Percentiles rank a stretch among this genome's conserved stretches.
Evolutionary conservation across 1,140 invertebrate species (phyloP).

Genomic region (Drosophila saltans): DNA sequence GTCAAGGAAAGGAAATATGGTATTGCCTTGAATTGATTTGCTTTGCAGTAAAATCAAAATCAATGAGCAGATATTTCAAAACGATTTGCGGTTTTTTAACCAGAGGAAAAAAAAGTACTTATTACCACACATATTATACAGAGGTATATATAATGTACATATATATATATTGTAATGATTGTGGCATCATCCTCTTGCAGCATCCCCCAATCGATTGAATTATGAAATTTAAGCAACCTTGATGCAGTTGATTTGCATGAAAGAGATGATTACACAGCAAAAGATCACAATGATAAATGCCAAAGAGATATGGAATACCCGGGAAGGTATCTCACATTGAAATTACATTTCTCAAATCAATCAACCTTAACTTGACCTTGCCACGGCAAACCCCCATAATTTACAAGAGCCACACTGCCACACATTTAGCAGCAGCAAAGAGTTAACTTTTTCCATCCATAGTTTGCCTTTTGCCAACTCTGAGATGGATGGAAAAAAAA

Average conservation of each 20-base stretch:
- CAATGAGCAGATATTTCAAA: constrained; percentile 12
- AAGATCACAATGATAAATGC: constrained; percentile 10
- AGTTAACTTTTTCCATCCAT: too few relatives aligned
- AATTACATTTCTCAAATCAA: constrained; percentile 72
- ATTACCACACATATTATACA: constrained; percentile 45
- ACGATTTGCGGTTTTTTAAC: constrained; percentile 69
- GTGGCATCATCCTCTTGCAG: background rate
- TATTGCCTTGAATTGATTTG: constrained; percentile 51
- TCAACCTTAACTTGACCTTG: constrained; percentile 75
- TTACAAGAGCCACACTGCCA: constrained; percentile 50
- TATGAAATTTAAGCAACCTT: constrained; percentile 15
- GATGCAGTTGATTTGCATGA: constrained; percentile 18
- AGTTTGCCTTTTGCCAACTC: background rate
- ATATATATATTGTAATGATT: background rate
- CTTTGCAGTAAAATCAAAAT: constrained; percentile 20
- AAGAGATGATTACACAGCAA: background rate
- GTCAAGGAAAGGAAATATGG: background rate
- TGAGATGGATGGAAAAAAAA: background rate
- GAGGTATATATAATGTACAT: background rate
- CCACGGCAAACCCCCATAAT: constrained; percentile 52
- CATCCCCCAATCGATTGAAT: constrained; percentile 6
- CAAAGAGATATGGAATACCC: background rate
- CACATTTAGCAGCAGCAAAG: constrained; percentile 40
- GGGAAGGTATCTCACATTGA: constrained; percentile 20
- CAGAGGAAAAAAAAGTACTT: constrained; percentile 44